Conservation (phyloP, 2,113 vertebrate genomes). For the Xerus inauris region DNA sequence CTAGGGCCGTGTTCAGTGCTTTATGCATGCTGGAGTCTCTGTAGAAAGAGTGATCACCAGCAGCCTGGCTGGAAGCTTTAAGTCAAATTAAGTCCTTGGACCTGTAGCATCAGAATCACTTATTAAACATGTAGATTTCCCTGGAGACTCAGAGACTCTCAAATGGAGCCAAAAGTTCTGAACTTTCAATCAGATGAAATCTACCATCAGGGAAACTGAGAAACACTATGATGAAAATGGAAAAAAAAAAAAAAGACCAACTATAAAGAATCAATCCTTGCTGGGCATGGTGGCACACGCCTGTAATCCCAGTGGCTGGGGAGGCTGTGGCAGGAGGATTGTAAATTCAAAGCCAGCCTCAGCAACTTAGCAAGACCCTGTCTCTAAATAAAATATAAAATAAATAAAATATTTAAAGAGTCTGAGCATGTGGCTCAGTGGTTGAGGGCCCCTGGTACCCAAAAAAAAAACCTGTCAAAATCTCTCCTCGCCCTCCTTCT, state of each 20-base stretch:
- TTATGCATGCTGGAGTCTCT: not conserved
- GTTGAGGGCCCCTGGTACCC: too few species aligned
- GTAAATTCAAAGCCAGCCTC: too few species aligned
- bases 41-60: not conserved
- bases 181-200: not conserved
- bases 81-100: not conserved
- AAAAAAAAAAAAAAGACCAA: not conserved
- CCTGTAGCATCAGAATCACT: not conserved
- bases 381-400: too few species aligned
- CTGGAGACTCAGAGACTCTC: not conserved
- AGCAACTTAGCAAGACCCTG: too few species aligned
- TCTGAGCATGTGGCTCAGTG: too few species aligned
- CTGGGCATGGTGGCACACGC: fast-evolving
- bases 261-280: not conserved
- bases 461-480: too few species aligned
- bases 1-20: fast-evolving
- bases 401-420: too few species aligned
- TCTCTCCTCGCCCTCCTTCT: fast-evolving
- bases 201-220: not conserved
- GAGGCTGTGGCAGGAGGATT: too few species aligned
- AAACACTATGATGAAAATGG: not conserved
- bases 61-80: not conserved
- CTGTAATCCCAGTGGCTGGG: too few species aligned
- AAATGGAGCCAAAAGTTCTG: not conserved
- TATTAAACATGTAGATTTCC: not conserved